Evolutionary conservation across 2,888 invertebrate species (phyloP), one percentile per base, ranked within the genome.

Genomic region (Macrostomum cliftonense): DNA sequence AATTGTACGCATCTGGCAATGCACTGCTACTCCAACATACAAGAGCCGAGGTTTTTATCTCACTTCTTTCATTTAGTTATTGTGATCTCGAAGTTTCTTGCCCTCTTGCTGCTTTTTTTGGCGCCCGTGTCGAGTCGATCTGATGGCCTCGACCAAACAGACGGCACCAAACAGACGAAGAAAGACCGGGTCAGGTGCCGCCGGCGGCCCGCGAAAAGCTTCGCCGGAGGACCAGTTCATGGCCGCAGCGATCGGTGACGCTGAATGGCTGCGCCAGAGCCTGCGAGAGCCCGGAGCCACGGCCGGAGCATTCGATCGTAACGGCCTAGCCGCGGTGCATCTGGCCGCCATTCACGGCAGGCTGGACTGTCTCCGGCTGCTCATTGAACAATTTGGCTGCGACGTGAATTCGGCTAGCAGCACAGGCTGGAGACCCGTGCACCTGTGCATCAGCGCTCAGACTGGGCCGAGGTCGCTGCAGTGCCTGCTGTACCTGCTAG

Each of bases 241-340:
- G 67, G 68, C 69, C 17, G 67, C 69, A 13, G 65, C 68, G 4
- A 65, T 68, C 40, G 69, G 69, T 12, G 68, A 69, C 53, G 61
- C 63, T 14, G 64, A 69, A 53, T 69, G 69, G 69, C 51, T 69
- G 20, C 60, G 61, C 46, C 68, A 69, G 47, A 64, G 65, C 56
- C 48, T 68, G 16, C 55, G 60, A 49, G 64, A 63, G 49, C 17
- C 19, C 12, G 39, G 39, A 2, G 16, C 38, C 16, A 5, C 40
- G 9, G 16, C 39, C 14, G 13, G 39, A 21, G 20, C 9, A 13
- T 28, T 49, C 14, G 16, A 19, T 16, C 39, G 38, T 9, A 47
- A 61, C 60, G 61, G 62, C 19, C 51, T 69, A 13, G 58, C 65
- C 12, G 61, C 68, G 9, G 52, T 69, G n/a, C 69, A 69, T 54